These are phyloP conservation scores for Bombus cullumanus DNA, from an alignment of 1,140 invertebrate genomes.

Conservation along the genomic window DNA sequence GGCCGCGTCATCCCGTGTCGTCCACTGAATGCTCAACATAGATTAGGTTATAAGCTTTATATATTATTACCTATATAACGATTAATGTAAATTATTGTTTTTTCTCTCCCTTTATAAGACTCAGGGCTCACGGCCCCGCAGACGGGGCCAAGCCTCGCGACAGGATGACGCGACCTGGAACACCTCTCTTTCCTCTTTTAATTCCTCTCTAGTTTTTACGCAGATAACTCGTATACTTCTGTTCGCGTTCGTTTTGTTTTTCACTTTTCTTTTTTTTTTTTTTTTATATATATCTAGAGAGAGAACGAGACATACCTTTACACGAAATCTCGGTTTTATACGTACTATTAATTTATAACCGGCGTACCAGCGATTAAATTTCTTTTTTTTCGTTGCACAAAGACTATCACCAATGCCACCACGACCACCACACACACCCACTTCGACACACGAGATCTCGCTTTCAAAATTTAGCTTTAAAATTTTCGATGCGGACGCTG, in stretches of 20 bases:
- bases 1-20: constrained; percentile 68
- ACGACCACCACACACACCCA: neutral
- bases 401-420: neutral
- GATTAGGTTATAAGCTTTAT: constrained; percentile 71
- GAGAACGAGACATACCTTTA: constrained; percentile 17
- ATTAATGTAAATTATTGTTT: constrained; percentile 78
- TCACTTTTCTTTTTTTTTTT: neutral
- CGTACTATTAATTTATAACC: constrained; percentile 39
- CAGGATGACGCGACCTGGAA: constrained; percentile 66
- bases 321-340: constrained; percentile 11
- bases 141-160: constrained; percentile 58
- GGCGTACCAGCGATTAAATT: neutral
- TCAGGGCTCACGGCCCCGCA: constrained; percentile 52
- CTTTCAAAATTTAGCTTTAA: constrained; percentile 72
- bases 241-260: constrained; percentile 28
- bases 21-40: constrained; percentile 79
- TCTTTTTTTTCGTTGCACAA: neutral
- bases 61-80: constrained; percentile 71
- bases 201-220: constrained; percentile 5
- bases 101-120: constrained; percentile 68
- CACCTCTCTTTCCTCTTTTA: constrained; percentile 34
- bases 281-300: neutral
- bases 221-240: constrained; percentile 4
- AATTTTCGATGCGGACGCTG: constrained; percentile 51
- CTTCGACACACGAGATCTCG: constrained; percentile 54